Percentiles rank a stretch among this genome's conserved stretches.
Evolutionary conservation across 1,140 invertebrate species (phyloP).

Genomic region (Zaprionus taronus): DNA sequence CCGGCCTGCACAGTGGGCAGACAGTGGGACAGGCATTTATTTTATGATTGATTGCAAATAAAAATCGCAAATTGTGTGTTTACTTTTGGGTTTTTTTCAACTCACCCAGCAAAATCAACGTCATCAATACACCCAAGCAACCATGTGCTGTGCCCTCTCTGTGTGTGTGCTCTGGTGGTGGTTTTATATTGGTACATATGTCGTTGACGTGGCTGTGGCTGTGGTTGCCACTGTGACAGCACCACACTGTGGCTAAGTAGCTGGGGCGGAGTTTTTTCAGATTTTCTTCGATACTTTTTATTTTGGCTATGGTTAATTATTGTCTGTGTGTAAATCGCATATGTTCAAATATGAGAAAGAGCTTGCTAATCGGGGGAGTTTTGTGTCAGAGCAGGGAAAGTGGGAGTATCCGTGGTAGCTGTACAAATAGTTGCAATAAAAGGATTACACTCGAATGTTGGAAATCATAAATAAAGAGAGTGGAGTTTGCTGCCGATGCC

Average conservation of each 20-base stretch:
- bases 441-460: neutral
- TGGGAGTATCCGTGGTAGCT: neutral
- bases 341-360: slow-evolving; percentile 63
- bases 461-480: neutral
- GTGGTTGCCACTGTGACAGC: slow-evolving; percentile 21
- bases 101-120: slow-evolving; percentile 8
- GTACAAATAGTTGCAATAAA: neutral
- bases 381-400: neutral
- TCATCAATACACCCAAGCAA: slow-evolving; percentile 31
- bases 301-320: slow-evolving; percentile 74
- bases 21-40: slow-evolving; percentile 70
- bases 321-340: slow-evolving; percentile 63
- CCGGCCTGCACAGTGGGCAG: slow-evolving; percentile 24
- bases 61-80: slow-evolving; percentile 81
- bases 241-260: slow-evolving; percentile 63
- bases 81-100: slow-evolving; percentile 69
- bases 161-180: slow-evolving; percentile 37
- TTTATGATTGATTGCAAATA: slow-evolving; percentile 83
- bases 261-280: slow-evolving; percentile 55
- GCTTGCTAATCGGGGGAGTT: slow-evolving; percentile 11
- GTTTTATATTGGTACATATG: slow-evolving; percentile 74
- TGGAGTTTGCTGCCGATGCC: too few species aligned
- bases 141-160: slow-evolving; percentile 45
- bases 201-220: slow-evolving; percentile 70
- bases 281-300: slow-evolving; percentile 45